Evolutionary conservation across 1,140 invertebrate species (phyloP).

Genomic region (Bradynema listronoti): DNA sequence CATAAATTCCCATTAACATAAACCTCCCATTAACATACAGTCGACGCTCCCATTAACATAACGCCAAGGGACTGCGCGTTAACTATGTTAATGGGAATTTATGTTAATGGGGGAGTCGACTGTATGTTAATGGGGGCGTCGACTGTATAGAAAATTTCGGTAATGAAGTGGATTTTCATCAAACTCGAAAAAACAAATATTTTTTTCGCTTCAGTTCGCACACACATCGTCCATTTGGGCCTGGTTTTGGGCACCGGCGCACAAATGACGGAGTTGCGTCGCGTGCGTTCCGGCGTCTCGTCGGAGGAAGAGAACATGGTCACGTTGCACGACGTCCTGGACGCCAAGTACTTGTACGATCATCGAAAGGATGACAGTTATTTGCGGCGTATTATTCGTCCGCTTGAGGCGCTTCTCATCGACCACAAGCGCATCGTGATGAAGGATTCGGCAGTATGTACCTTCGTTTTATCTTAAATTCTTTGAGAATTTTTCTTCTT

Average conservation of each 20-base stretch:
- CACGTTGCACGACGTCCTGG: slow-evolving; percentile 95
- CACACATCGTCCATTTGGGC: slow-evolving; percentile 95
- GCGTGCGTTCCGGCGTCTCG: slow-evolving; percentile 76
- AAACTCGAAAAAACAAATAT: too few species aligned
- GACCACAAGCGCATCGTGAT: slow-evolving; percentile 92
- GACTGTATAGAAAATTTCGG: too few species aligned
- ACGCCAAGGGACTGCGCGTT: too few species aligned
- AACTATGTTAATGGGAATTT: too few species aligned
- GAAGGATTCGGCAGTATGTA: slow-evolving; percentile 87
- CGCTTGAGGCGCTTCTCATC: slow-evolving; percentile 81
- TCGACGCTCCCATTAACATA: too few species aligned
- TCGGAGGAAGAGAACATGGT: slow-evolving; percentile 71
- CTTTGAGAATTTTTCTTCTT: slow-evolving; percentile 9
- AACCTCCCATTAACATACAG: too few species aligned
- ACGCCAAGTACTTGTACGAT: slow-evolving; percentile 95
- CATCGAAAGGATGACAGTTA: slow-evolving; percentile 94
- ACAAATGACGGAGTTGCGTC: slow-evolving; percentile 91
- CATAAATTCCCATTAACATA: too few species aligned
- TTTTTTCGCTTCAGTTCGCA: slow-evolving; percentile 92
- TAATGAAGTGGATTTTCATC: too few species aligned
- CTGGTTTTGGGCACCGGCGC: slow-evolving; percentile 87
- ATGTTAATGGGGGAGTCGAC: too few species aligned
- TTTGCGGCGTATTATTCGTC: slow-evolving; percentile 81
- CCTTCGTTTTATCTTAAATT: background rate
- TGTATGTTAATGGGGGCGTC: too few species aligned